Conservation (phyloP, 2,113 vertebrate genomes). For the Puma concolor region DNA sequence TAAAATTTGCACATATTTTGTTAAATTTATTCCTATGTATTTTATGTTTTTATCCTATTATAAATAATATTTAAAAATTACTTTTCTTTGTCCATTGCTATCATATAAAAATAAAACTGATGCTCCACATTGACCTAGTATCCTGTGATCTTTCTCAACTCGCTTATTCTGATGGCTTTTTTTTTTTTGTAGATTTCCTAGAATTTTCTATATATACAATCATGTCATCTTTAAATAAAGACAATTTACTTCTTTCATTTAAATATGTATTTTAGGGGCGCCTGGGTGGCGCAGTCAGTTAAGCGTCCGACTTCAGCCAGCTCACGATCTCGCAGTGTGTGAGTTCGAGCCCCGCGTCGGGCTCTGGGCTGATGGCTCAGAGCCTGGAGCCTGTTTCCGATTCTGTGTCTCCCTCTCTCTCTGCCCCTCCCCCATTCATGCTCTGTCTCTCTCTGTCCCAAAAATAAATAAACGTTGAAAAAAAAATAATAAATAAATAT, state of each 20-base stretch:
- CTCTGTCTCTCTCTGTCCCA: too few relatives aligned
- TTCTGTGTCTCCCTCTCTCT: too few relatives aligned
- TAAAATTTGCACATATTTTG: background rate
- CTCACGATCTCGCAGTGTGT: too few relatives aligned
- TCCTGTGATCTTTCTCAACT: background rate
- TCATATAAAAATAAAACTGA: background rate
- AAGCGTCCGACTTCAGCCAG: too few relatives aligned
- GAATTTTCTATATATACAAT: background rate
- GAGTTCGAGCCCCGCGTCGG: too few relatives aligned
- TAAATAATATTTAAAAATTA: background rate
- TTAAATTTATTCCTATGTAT: slow-evolving; percentile 2
- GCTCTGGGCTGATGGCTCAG: too few relatives aligned
- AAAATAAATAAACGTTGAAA: too few relatives aligned
- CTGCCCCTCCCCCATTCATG: too few relatives aligned
- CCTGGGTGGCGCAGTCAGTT: too few relatives aligned
- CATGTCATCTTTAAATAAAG: background rate
- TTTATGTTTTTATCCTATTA: background rate
- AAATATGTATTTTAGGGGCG: background rate
- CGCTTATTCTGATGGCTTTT: background rate
- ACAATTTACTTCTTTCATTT: background rate
- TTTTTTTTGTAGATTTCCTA: background rate
- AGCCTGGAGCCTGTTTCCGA: too few relatives aligned
- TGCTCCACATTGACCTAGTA: background rate
- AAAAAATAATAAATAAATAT: background rate
- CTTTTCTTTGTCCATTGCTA: background rate